Evolutionary conservation across 2,888 invertebrate genomes (phyloP).

Genomic region (Melanophora roralis): DNA sequence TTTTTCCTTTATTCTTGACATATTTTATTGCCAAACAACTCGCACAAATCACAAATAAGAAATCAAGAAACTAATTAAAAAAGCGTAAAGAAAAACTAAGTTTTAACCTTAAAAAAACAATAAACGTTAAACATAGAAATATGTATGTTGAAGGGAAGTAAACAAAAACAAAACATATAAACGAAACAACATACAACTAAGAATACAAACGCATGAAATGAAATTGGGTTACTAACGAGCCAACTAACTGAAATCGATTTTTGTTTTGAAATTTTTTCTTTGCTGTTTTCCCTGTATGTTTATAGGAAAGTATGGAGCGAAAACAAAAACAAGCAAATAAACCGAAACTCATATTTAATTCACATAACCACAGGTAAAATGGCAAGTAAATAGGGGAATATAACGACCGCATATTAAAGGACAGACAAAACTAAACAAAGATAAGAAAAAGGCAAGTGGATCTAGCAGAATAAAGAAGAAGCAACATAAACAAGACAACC

Average conservation of each 20-base stretch:
- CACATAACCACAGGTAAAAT: slow-evolving; percentile 32
- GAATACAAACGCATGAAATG: neutral
- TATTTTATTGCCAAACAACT: slow-evolving; percentile 22
- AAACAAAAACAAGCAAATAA: neutral
- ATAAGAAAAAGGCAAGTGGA: neutral
- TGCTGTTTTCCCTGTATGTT: slow-evolving; percentile 6
- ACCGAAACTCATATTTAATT: slow-evolving; percentile 24
- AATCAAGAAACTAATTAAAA: slow-evolving; percentile 49
- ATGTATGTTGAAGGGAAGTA: too few relatives aligned
- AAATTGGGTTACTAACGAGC: slow-evolving; percentile 36
- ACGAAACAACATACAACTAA: slow-evolving; percentile 4
- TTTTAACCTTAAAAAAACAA: slow-evolving; percentile 36
- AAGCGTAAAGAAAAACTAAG: slow-evolving; percentile 25
- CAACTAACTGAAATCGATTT: slow-evolving; percentile 44
- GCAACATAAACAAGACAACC: neutral
- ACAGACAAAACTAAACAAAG: neutral
- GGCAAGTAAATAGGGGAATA: slow-evolving; percentile 5
- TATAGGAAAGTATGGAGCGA: neutral
- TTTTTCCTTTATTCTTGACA: neutral
- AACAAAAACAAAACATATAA: neutral
- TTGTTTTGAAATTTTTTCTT: neutral
- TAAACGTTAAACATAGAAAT: slow-evolving; percentile 26
- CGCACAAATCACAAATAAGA: slow-evolving; percentile 12
- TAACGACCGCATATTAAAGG: neutral
- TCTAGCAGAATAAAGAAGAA: neutral